Percentiles rank a stretch among this genome's conserved stretches.
phyloP scores from a whole-genome alignment of 1,140 invertebrate genomes.

The Nephila pilipes region DNA sequence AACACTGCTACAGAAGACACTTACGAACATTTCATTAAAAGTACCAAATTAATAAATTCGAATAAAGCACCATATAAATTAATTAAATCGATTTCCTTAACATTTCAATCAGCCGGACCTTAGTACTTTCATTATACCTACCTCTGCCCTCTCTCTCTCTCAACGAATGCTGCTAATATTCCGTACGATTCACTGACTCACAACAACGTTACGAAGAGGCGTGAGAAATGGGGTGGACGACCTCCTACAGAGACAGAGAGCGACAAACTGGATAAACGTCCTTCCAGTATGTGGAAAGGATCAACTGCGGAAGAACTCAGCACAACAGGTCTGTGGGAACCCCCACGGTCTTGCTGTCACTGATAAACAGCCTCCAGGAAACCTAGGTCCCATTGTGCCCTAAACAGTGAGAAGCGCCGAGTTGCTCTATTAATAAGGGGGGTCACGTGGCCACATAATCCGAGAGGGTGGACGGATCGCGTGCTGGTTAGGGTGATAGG shows the following conservation, averaged over 20 bases:
- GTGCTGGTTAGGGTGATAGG: conserved; percentile 45
- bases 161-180: conserved; percentile 40
- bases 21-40: neutral
- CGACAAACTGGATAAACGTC: conserved; percentile 6
- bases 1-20: neutral
- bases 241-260: neutral
- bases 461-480: neutral
- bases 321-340: neutral
- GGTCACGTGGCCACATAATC: conserved; percentile 57
- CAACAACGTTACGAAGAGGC: conserved; percentile 33
- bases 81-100: neutral
- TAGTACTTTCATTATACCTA: neutral
- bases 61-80: neutral
- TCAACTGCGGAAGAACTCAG: conserved; percentile 7
- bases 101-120: neutral
- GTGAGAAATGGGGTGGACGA: conserved; percentile 44
- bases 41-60: neutral
- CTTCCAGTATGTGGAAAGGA: neutral
- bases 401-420: conserved; percentile 68
- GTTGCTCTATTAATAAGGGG: conserved; percentile 69
- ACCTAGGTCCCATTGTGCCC: conserved; percentile 14
- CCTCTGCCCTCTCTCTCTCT: neutral
- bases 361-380: conserved; percentile 60
- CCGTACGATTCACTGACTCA: conserved; percentile 46
- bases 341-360: conserved; percentile 45